Evolutionary conservation across 2,888 invertebrate species (phyloP).

Genomic region (Oscheius onirici): DNA sequence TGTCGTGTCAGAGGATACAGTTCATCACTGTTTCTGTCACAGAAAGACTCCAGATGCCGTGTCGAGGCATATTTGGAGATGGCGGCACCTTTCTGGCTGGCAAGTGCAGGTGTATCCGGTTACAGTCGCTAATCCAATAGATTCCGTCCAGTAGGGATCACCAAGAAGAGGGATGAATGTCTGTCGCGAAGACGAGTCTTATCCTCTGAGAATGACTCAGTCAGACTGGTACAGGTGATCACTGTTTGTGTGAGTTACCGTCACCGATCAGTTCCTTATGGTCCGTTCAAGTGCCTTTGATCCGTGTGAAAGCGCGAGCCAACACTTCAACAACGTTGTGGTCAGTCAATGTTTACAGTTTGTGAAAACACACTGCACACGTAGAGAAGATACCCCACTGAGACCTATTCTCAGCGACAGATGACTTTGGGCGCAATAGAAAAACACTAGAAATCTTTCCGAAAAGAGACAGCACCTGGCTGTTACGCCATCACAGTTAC

Average conservation of each 20-base stretch:
- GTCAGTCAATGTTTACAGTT: constrained; percentile 19
- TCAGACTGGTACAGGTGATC: constrained; percentile 14
- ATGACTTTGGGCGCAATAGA: constrained; percentile 15
- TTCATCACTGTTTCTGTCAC: neutral
- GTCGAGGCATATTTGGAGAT: constrained; percentile 19
- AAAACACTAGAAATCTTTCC: constrained; percentile 29
- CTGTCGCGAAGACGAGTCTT: neutral
- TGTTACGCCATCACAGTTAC: constrained; percentile 23
- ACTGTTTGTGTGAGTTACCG: constrained; percentile 25
- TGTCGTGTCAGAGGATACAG: no score
- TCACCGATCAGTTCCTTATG: constrained; percentile 12
- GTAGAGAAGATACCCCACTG: neutral
- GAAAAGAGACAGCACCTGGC: constrained; percentile 24
- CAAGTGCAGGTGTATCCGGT: constrained; percentile 20
- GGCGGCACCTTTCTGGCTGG: constrained; percentile 23
- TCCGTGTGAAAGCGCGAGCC: constrained; percentile 29
- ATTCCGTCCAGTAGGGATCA: constrained; percentile 2
- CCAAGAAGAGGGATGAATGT: constrained; percentile 4
- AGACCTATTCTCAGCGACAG: constrained; percentile 11
- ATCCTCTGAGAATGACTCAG: neutral
- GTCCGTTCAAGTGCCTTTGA: constrained; percentile 24
- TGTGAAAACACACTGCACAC: neutral
- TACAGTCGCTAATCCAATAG: constrained; percentile 22
- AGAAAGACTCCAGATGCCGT: neutral
- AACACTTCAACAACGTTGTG: constrained; percentile 21